Conservation (phyloP, 1,140 invertebrate genomes). For the Penaeus indicus region DNA sequence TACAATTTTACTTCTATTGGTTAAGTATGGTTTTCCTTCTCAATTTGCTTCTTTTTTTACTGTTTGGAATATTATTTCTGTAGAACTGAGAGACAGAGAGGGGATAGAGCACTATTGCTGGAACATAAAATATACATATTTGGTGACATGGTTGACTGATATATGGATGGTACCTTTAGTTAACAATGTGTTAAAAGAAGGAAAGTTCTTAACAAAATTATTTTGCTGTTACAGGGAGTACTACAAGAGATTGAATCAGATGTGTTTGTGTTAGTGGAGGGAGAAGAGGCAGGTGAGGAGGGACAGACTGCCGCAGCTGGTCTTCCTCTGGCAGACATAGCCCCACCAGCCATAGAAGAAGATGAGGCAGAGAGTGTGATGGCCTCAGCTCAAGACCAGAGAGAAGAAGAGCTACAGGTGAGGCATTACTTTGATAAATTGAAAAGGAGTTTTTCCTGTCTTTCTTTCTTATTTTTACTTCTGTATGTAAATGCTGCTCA, state of each 20-base stretch:
- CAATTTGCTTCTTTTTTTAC: neutral
- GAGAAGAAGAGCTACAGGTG: constrained; percentile 91
- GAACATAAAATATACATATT: too few relatives aligned
- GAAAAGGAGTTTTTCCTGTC: neutral
- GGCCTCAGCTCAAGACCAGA: constrained; percentile 91
- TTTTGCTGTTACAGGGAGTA: constrained; percentile 74
- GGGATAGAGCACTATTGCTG: too few relatives aligned
- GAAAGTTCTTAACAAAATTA: neutral
- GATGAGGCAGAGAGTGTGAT: constrained; percentile 93
- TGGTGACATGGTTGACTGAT: too few relatives aligned
- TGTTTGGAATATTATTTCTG: neutral
- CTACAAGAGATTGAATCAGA: constrained; percentile 83
- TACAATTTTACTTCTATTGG: neutral
- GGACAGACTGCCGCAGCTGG: constrained; percentile 69
- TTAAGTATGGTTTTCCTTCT: neutral
- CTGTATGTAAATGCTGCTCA: too few relatives aligned
- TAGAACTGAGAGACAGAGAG: too few relatives aligned
- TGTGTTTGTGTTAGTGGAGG: constrained; percentile 84
- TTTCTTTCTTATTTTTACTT: neutral
- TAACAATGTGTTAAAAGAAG: neutral
- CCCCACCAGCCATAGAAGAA: constrained; percentile 80
- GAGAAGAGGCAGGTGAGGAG: constrained; percentile 72
- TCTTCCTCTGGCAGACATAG: constrained; percentile 66
- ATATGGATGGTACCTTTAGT: too few relatives aligned
- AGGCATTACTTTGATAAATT: constrained; percentile 64